Evolutionary conservation across 1,140 invertebrate species (phyloP), one percentile per base, ranked within the genome.

Genomic region (Pachypsylla venusta): DNA sequence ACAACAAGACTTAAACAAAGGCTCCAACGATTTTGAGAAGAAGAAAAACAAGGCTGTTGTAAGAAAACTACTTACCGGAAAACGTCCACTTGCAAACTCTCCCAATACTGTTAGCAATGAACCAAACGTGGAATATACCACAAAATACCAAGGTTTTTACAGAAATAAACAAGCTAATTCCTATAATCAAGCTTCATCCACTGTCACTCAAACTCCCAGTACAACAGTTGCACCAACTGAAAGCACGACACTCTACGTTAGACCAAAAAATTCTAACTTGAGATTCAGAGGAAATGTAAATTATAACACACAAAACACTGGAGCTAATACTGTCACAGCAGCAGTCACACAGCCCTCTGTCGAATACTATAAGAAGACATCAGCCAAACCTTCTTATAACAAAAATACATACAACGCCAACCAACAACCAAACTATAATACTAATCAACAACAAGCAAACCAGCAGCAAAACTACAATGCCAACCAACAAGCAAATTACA

Each of bases 1-100:
- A 10, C 73, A 74, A 14, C 70, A 70, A 20, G 25, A 48, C 19
- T 16, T 42, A 12, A 60, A 19, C 60, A 58, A 62, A 59, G 63
- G 3, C n/a, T 39, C 25, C 39, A n/a, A n/a, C n/a, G 42, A 48
- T 19, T 48, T 48, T 19, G 57, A 64, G 40, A 61, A 58, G 25
- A 58, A 64, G 56, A 62, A 62, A 22, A 28, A 40, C 39, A 63
- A 66, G 56, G 60, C 40, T 42, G 22, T 48, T 28, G 60, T 64
- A 14, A 42, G 63, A 53, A 63, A 67, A 59, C 53, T 65, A 14
- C 54, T 64, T 39, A 62, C 66, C 24, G 54, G 64, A 53, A 64
- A 62, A 60, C 48, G 62, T 12, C 61, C 64, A 53, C 24, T 63
- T 16, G 1, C 16, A 22, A 13, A 54, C 19, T 13, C 24, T 25